A percentile compares a stretch with the other conserved stretches of the same genome.
phyloP scores from a whole-genome alignment of 2,888 invertebrate genomes.

The Ariolimax columbianus region DNA sequence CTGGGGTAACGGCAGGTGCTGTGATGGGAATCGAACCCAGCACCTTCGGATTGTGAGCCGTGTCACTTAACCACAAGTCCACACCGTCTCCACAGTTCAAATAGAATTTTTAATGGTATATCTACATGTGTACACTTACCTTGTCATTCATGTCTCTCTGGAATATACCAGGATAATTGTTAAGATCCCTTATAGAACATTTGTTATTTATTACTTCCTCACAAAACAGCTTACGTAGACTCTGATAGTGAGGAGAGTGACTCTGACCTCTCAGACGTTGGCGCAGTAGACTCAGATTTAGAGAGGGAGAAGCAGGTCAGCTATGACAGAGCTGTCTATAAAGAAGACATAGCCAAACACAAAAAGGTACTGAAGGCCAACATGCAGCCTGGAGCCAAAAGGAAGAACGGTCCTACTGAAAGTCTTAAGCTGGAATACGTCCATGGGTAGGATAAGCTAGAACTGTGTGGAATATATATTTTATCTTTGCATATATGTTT shows the following conservation, averaged over 20 bases:
- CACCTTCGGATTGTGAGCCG: no score
- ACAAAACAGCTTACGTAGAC: constrained; percentile 74
- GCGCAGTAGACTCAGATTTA: constrained; percentile 77
- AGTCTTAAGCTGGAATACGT: constrained; percentile 77
- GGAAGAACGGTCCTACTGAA: constrained; percentile 73
- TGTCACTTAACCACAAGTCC: no score
- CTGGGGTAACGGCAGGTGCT: no score
- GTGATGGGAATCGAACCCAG: no score
- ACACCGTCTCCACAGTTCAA: no score
- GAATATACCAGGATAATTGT: no score
- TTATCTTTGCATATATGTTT: no score
- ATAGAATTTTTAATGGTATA: no score
- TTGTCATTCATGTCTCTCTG: no score
- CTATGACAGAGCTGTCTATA: constrained; percentile 74
- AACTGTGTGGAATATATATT: no score
- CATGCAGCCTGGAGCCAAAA: constrained; percentile 73
- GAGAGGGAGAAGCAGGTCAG: constrained; percentile 77
- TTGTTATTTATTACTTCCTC: neutral
- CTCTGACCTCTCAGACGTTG: constrained; percentile 78
- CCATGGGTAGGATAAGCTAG: constrained; percentile 75
- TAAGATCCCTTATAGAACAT: neutral
- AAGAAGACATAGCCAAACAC: constrained; percentile 74
- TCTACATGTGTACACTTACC: no score
- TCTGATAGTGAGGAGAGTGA: constrained; percentile 79
- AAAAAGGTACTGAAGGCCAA: constrained; percentile 72